phyloP scores from a whole-genome alignment of 2,888 invertebrate genomes.

The Aleiodes testaceus region DNA sequence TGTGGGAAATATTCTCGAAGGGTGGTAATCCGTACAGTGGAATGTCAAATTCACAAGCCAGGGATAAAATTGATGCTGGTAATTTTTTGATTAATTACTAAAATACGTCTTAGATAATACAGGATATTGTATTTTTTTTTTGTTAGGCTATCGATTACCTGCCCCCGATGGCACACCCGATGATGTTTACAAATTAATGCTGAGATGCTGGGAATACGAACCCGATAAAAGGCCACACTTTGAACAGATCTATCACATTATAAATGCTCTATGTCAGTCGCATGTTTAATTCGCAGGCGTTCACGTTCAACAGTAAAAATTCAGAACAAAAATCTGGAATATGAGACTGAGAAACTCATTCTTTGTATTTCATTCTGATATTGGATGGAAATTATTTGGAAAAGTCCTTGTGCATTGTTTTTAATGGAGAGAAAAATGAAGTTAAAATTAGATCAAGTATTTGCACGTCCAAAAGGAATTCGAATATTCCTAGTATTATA shows the following conservation, averaged over 20 bases:
- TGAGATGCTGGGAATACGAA: conserved; percentile 95
- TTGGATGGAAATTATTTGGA: not conserved
- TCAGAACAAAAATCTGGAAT: not conserved
- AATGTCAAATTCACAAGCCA: conserved; percentile 93
- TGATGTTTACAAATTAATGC: conserved; percentile 92
- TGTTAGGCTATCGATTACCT: conserved; percentile 92
- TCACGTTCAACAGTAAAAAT: not conserved
- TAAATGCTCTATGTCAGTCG: conserved; percentile 78
- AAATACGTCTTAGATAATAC: too few species aligned
- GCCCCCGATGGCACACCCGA: conserved; percentile 91
- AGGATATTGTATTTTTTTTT: not conserved
- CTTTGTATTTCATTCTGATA: not conserved
- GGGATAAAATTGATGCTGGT: conserved; percentile 96
- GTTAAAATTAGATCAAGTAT: conserved; percentile 10
- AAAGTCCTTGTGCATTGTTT: not conserved
- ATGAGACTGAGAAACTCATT: not conserved
- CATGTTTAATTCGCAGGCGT: conserved; percentile 45
- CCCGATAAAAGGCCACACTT: conserved; percentile 94
- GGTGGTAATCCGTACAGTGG: conserved; percentile 96
- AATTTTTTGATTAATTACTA: conserved; percentile 51
- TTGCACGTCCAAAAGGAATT: conserved; percentile 12
- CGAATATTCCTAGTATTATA: not conserved
- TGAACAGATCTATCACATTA: conserved; percentile 87
- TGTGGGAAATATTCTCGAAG: conserved; percentile 97
- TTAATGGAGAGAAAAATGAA: not conserved